Conservation (phyloP, 2,888 invertebrate genomes). For the Cheilosia variabilis region DNA sequence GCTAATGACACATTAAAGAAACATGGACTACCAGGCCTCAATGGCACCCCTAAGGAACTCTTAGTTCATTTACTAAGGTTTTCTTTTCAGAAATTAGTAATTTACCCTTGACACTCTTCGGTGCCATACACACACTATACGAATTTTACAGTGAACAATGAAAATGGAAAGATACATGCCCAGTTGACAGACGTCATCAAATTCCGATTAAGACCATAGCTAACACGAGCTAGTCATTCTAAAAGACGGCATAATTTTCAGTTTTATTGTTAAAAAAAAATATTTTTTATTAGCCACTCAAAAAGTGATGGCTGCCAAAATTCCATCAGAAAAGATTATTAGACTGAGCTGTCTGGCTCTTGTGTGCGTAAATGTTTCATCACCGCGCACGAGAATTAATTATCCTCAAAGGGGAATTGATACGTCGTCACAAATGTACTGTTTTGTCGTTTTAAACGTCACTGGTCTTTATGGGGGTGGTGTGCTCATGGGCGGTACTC, state of each 20-base stretch:
- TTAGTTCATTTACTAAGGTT: too few relatives aligned
- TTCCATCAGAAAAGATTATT: constrained; percentile 12
- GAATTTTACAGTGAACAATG: too few relatives aligned
- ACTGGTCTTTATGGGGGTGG: constrained; percentile 33
- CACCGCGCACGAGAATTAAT: constrained; percentile 40
- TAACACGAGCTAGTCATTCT: constrained; percentile 45
- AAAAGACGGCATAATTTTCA: constrained; percentile 20
- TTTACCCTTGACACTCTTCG: constrained; percentile 21
- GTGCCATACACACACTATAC: too few relatives aligned
- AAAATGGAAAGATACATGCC: not conserved
- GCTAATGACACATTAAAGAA: too few relatives aligned
- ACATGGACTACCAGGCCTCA: too few relatives aligned
- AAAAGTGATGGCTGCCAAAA: constrained; percentile 23
- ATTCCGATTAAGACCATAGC: not conserved
- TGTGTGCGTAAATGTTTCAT: constrained; percentile 55
- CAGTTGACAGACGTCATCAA: constrained; percentile 31
- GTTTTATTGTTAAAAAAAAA: constrained; percentile 4
- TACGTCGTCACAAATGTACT: constrained; percentile 22
- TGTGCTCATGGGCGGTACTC: constrained; percentile 11
- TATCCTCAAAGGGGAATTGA: constrained; percentile 8
- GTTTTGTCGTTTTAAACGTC: constrained; percentile 45
- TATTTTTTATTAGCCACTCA: constrained; percentile 39
- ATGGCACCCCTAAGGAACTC: too few relatives aligned
- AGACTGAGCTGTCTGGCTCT: constrained; percentile 27
- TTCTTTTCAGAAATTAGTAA: not conserved